A percentile compares a stretch with the other conserved stretches of the same genome.
Conservation (phyloP, 2,888 invertebrate species). For the Neoitamus cyanurus region DNA sequence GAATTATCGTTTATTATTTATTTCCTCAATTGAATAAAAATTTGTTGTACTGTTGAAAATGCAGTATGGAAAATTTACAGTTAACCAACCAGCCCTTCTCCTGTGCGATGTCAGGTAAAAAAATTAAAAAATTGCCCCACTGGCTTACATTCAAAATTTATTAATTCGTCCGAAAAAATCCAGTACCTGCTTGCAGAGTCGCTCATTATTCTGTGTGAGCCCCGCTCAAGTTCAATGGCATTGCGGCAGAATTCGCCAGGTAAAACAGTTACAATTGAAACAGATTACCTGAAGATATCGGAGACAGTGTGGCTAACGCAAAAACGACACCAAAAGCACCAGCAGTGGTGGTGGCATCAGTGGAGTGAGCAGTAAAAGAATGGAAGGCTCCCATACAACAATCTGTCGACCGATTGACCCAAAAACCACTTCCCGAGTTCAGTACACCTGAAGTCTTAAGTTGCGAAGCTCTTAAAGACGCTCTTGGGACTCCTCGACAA, state of each 20-base stretch:
- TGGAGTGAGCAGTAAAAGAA: background rate
- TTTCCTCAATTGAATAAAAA: background rate
- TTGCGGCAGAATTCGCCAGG: background rate
- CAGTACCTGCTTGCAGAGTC: background rate
- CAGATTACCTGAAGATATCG: background rate
- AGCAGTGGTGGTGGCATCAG: background rate
- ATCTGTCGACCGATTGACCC: slow-evolving; percentile 28
- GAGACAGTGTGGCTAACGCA: background rate
- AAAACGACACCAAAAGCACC: background rate
- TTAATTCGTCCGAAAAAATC: background rate
- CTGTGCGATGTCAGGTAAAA: background rate
- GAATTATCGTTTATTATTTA: background rate
- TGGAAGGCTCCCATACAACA: background rate
- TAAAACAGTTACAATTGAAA: slow-evolving; percentile 26
- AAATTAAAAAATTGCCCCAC: background rate
- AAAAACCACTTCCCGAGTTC: background rate
- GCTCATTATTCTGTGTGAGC: background rate
- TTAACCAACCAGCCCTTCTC: background rate
- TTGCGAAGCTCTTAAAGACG: background rate
- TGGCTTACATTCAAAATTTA: background rate
- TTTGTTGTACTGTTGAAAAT: background rate
- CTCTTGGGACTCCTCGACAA: background rate
- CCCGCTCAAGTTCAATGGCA: slow-evolving; percentile 34
- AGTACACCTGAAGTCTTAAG: background rate
- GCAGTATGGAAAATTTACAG: background rate